A percentile compares a stretch with the other conserved stretches of the same genome.
Conservation (phyloP, 2,113 vertebrate species). For the Gobiocypris rarus region DNA sequence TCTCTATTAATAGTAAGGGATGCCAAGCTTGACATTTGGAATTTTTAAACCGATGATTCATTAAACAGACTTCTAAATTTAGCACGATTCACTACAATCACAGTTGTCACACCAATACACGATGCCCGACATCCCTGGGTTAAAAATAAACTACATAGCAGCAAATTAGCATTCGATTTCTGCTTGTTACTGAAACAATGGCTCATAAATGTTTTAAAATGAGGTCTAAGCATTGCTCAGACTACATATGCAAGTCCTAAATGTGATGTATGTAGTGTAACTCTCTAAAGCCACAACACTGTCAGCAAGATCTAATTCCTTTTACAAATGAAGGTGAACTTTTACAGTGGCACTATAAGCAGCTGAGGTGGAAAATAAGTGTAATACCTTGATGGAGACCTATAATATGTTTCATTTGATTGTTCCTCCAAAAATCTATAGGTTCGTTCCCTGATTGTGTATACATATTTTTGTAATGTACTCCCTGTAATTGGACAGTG, state of each 20-base stretch:
- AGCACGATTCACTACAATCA: no score
- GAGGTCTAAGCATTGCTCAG: background rate
- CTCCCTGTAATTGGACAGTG: slow-evolving; percentile 8
- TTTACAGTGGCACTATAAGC: background rate
- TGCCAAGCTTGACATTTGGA: background rate
- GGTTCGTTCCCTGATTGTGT: background rate
- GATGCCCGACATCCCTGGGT: background rate
- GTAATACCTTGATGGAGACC: no score
- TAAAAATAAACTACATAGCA: slow-evolving; percentile 8
- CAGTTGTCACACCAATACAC: slow-evolving; percentile 13
- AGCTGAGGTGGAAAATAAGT: background rate
- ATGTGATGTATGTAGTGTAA: background rate
- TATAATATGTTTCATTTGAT: slow-evolving; percentile 22
- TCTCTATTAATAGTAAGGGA: background rate
- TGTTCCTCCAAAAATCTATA: slow-evolving; percentile 6
- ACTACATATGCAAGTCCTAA: background rate
- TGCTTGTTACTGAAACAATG: background rate
- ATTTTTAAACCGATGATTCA: background rate
- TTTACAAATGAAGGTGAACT: slow-evolving; percentile 34
- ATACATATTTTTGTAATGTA: slow-evolving; percentile 6
- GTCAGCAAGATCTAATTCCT: slow-evolving; percentile 12
- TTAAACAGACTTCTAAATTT: background rate
- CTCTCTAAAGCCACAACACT: background rate
- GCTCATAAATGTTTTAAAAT: background rate
- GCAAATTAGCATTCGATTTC: background rate